Evolutionary conservation across 2,797 vertebrate genomes (phyloP).

Genomic region (Nasua narica): DNA sequence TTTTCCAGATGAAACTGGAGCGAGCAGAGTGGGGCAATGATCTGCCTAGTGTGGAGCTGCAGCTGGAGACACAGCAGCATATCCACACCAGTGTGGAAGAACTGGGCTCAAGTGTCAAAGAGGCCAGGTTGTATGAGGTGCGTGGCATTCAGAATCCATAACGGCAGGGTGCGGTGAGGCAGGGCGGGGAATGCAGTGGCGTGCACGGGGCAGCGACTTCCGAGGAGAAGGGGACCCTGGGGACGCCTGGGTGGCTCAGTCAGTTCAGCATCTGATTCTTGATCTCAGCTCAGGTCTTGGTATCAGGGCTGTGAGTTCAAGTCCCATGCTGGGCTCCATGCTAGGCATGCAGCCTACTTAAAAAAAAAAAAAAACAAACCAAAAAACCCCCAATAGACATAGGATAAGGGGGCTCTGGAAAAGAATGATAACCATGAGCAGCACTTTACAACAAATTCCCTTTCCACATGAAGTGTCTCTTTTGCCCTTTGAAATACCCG

Average conservation of each 20-base stretch:
- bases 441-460: neutral
- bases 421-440: neutral
- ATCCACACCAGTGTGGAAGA: slow-evolving; percentile 93
- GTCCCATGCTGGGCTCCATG: neutral
- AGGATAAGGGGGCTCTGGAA: neutral
- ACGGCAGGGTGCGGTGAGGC: no score
- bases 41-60: slow-evolving; percentile 92
- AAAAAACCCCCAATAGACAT: neutral
- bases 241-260: neutral
- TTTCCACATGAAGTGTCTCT: neutral
- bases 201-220: no score
- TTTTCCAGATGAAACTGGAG: slow-evolving; percentile 91
- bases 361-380: neutral
- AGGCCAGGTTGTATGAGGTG: slow-evolving; percentile 93
- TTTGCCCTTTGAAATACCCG: slow-evolving; percentile 27
- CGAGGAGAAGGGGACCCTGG: neutral
- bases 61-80: slow-evolving; percentile 91
- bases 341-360: neutral
- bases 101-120: slow-evolving; percentile 91
- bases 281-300: neutral
- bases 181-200: accelerated
- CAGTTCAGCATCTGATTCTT: neutral
- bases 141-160: neutral
- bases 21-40: slow-evolving; percentile 96
- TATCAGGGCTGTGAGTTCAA: neutral